Evolutionary conservation across 2,888 invertebrate genomes (phyloP).

Genomic region (Zaprionus obscuricornis): DNA sequence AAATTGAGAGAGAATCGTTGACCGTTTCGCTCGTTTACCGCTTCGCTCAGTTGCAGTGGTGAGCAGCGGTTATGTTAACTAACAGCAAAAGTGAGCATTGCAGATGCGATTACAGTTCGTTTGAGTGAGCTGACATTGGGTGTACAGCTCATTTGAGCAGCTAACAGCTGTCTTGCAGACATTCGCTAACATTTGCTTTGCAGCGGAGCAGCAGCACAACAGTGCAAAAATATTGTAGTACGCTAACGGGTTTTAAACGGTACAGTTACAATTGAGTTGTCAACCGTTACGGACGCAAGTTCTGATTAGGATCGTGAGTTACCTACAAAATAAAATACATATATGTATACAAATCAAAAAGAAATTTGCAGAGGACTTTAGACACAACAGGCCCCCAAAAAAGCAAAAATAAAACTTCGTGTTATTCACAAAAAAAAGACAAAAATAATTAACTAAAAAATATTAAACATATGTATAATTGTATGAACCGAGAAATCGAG

Average conservation of each 20-base stretch:
- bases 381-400: slow-evolving; percentile 6
- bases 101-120: slow-evolving; percentile 30
- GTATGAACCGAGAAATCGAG: slow-evolving; percentile 56
- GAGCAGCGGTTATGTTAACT: slow-evolving; percentile 28
- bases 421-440: slow-evolving; percentile 10
- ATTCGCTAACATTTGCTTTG: slow-evolving; percentile 39
- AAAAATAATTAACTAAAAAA: slow-evolving; percentile 10
- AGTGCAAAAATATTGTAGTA: slow-evolving; percentile 53
- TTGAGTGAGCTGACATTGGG: slow-evolving; percentile 27
- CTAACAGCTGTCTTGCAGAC: slow-evolving; percentile 31
- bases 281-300: slow-evolving; percentile 78
- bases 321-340: slow-evolving; percentile 32
- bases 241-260: slow-evolving; percentile 59
- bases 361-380: slow-evolving; percentile 37
- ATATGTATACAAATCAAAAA: no score
- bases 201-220: slow-evolving; percentile 39
- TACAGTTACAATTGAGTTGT: slow-evolving; percentile 62
- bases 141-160: slow-evolving; percentile 43
- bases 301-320: slow-evolving; percentile 74
- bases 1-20: slow-evolving; percentile 11
- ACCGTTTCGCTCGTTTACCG: slow-evolving; percentile 42
- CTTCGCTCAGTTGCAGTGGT: slow-evolving; percentile 34
- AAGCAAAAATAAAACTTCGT: slow-evolving; percentile 15
- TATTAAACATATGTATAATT: slow-evolving; percentile 53
- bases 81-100: slow-evolving; percentile 20